A percentile compares a stretch with the other conserved stretches of the same genome.
Conservation (phyloP, 2,797 vertebrate genomes). For the Scomberomorus guttatus region DNA sequence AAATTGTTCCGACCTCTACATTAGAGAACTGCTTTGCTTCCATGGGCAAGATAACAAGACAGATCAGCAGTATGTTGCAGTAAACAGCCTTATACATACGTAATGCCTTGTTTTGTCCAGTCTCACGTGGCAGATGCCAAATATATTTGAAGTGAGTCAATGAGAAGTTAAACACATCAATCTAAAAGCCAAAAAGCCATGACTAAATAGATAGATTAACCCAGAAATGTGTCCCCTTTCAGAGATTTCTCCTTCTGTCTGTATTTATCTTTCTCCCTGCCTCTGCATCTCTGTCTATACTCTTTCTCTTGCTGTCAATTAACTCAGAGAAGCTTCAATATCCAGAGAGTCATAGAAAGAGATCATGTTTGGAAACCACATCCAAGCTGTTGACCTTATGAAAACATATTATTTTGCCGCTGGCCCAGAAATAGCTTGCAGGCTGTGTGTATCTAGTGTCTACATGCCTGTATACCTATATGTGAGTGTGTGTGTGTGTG, state of each 20-base stretch:
- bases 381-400: slow-evolving; percentile 72
- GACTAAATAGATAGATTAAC: slow-evolving; percentile 7
- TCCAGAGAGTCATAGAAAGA: slow-evolving; percentile 40
- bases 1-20: slow-evolving; percentile 10
- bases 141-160: slow-evolving; percentile 2
- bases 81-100: neutral
- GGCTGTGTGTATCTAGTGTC: slow-evolving; percentile 63
- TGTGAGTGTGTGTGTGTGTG: slow-evolving; percentile 27
- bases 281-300: slow-evolving; percentile 9
- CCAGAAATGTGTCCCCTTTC: slow-evolving; percentile 8
- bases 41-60: neutral
- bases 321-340: slow-evolving; percentile 49
- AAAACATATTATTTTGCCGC: slow-evolving; percentile 72
- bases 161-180: neutral
- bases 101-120: slow-evolving; percentile 3
- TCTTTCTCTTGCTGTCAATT: slow-evolving; percentile 49
- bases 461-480: slow-evolving; percentile 49
- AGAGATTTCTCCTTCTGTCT: slow-evolving; percentile 20
- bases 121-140: slow-evolving; percentile 12
- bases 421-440: slow-evolving; percentile 67
- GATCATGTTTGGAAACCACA: slow-evolving; percentile 66
- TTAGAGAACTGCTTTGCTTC: neutral
- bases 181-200: slow-evolving; percentile 5
- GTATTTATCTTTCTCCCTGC: neutral
- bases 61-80: neutral